Evolutionary conservation across 1,140 invertebrate genomes (phyloP).

Genomic region (Eriocheir sinensis): DNA sequence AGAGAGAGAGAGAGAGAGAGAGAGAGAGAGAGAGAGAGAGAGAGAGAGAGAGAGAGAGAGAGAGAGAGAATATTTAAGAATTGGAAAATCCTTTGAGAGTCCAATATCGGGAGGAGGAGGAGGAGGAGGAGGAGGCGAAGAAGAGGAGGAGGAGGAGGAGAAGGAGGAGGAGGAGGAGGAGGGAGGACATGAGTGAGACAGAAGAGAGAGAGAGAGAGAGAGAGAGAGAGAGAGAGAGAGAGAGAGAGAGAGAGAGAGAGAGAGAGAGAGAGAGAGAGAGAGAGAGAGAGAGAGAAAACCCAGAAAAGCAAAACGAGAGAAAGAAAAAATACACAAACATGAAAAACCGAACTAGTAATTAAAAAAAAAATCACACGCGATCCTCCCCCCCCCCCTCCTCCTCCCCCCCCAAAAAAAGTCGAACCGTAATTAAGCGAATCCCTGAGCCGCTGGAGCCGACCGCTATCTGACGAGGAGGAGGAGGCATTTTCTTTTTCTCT

Average conservation of each 20-base stretch:
- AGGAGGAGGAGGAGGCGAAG: too few species aligned
- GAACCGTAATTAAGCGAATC: constrained; percentile 13
- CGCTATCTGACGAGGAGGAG: background rate
- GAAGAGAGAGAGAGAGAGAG: background rate
- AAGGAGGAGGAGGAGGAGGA: too few species aligned
- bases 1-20: background rate
- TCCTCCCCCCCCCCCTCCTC: too few species aligned
- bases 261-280: background rate
- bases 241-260: too few species aligned
- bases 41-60: too few species aligned
- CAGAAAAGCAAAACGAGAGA: background rate
- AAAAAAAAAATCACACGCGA: background rate
- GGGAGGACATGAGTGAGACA: too few species aligned
- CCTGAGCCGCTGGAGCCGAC: background rate
- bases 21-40: too few species aligned
- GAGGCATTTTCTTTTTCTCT: too few species aligned
- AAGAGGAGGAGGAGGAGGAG: background rate
- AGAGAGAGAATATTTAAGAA: too few species aligned
- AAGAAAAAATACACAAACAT: background rate
- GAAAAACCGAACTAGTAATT: too few species aligned
- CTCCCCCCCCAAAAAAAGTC: too few species aligned
- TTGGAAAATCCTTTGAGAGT: background rate
- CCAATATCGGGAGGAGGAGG: background rate
- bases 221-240: too few species aligned
- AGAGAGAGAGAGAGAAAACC: background rate